Percentiles rank a stretch among this genome's conserved stretches.
Conservation (phyloP, 2,888 invertebrate species). For the Bibio marci region DNA sequence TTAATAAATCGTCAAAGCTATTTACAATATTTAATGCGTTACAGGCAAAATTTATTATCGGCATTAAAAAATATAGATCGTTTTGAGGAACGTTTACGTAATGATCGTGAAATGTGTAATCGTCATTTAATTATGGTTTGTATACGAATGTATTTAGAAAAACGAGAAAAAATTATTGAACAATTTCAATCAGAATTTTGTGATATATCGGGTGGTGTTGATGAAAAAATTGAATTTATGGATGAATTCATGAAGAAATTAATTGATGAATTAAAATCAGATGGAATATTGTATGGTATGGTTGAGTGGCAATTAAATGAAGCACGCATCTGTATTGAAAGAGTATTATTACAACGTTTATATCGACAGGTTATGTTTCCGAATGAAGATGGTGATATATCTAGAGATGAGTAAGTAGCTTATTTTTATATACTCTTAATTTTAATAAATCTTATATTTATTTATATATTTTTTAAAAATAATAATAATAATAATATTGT, state of each 20-base stretch:
- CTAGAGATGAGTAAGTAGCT: constrained; percentile 63
- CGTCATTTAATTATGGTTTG: constrained; percentile 58
- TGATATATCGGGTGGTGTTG: constrained; percentile 57
- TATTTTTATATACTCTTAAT: not conserved
- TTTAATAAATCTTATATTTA: not conserved
- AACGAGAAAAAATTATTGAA: constrained; percentile 51
- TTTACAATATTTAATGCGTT: constrained; percentile 62
- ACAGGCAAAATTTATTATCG: constrained; percentile 61
- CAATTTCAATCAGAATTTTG: constrained; percentile 69
- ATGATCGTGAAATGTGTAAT: constrained; percentile 54
- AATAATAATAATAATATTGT: not conserved
- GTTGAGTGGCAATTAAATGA: constrained; percentile 45
- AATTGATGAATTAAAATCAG: constrained; percentile 48
- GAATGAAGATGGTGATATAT: constrained; percentile 89
- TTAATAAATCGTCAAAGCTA: constrained; percentile 62
- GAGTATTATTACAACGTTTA: constrained; percentile 78
- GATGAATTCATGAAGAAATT: constrained; percentile 61
- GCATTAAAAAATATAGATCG: constrained; percentile 55
- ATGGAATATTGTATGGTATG: constrained; percentile 55
- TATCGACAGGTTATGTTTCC: constrained; percentile 91
- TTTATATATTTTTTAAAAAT: constrained; percentile 1
- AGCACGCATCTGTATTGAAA: constrained; percentile 70
- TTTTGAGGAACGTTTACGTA: constrained; percentile 38
- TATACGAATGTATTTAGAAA: constrained; percentile 64
- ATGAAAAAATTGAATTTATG: constrained; percentile 82